Base-by-base conservation (phyloP, 2,797 vertebrate species). In the Gymnothorax reevesii region DNA sequence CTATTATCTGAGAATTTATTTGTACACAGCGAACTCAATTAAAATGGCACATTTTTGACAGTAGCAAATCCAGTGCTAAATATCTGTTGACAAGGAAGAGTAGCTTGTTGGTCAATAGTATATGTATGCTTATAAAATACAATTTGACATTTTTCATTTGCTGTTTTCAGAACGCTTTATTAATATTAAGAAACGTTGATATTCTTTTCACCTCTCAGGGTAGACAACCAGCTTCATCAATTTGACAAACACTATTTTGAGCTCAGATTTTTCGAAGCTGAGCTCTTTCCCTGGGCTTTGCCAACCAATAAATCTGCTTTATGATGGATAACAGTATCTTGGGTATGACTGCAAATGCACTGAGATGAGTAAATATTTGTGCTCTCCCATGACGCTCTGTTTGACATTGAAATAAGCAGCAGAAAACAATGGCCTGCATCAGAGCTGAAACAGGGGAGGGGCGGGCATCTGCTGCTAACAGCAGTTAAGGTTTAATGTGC, bases 361-460 rank as follows among this genome's bases (percentile, higher is more conserved):
- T 75, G 71, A 33, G 12, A 22, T 52, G 6, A 13, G 22, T 66
- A 54, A 62, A 64, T 86, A 86, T 82, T 86, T 27, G 60, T 52
- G 20, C 22, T 2, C 6, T 52, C 33, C 49, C 49, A 27, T 12
- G 57, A 33, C 42, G 60, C 20, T 10, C 15, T 83, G 33, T 27
- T 84, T 84, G 52, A 80, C 57, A 77, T 75, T 33, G 7, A 54
- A 84, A 55, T 80, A 42, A 84, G 57, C 55, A 87, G 86, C 84
- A 59, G n/a, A 73, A 52, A 55, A 17, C 52, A 42, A 17, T 54
- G 6, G 7, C 59, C 64, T 82, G 27, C 52, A 15, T 27, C 42
- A 25, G 62, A 71, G 69, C 42, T 49, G 27, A 66, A 49, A 75
- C 2, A 82, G 10, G 22, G 82, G 82, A 27, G 33, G 64, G 10